Conservation (phyloP, 2,888 invertebrate species). For the Drosophila emarginata region DNA sequence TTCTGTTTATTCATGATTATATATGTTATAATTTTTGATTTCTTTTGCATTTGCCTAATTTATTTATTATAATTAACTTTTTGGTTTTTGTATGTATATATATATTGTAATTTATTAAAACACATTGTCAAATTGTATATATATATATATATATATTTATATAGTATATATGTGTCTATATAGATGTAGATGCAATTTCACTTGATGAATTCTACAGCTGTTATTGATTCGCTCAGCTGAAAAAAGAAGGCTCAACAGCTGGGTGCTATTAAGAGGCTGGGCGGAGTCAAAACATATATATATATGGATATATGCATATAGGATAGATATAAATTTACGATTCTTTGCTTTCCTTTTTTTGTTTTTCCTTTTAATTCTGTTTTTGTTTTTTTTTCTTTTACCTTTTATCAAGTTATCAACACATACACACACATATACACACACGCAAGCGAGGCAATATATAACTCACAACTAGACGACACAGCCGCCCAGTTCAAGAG, state of each 20-base stretch:
- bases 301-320: neutral
- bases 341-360: neutral
- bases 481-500: conserved; percentile 65
- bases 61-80: too few relatives aligned
- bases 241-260: conserved; percentile 25
- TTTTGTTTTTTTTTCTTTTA: neutral
- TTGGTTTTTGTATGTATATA: too few relatives aligned
- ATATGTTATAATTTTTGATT: conserved; percentile 11
- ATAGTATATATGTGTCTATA: neutral
- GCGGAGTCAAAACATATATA: conserved; percentile 6
- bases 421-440: neutral
- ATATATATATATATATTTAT: too few relatives aligned
- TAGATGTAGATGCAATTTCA: conserved; percentile 7
- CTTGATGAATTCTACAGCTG: conserved; percentile 46
- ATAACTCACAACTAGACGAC: conserved; percentile 26
- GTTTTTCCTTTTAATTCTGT: neutral
- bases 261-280: conserved; percentile 13
- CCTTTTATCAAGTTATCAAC: too few relatives aligned
- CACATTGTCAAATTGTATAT: conserved; percentile 55
- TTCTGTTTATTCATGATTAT: neutral
- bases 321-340: neutral
- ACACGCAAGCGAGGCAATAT: neutral
- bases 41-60: too few relatives aligned
- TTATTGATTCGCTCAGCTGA: conserved; percentile 37
- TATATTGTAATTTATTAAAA: conserved; percentile 60